Percentiles rank a stretch among this genome's conserved stretches.
These are phyloP conservation scores for Halocaridina rubra DNA, from an alignment of 2,888 invertebrate genomes.

Conservation along the genomic window DNA sequence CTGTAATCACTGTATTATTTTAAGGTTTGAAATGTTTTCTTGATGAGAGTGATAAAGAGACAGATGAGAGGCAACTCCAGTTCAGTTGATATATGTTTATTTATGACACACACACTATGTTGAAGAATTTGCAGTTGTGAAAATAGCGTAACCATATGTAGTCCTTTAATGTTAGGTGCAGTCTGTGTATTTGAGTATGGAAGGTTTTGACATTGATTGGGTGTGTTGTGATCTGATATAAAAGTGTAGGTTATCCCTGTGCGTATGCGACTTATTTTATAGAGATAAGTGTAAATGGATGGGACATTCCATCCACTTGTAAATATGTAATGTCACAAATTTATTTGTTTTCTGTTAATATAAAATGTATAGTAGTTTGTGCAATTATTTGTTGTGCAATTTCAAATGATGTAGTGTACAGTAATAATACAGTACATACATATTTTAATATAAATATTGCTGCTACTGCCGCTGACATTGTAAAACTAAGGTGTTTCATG, in stretches of 20 bases:
- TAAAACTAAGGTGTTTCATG: not conserved
- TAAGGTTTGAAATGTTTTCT: too few species aligned
- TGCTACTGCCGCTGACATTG: not conserved
- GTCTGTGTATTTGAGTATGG: too few species aligned
- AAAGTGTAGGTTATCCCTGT: not conserved
- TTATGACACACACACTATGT: too few species aligned
- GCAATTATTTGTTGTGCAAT: constrained; percentile 40
- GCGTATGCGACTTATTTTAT: not conserved
- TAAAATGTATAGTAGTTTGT: constrained; percentile 36
- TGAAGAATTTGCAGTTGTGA: too few species aligned
- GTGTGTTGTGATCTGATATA: not conserved
- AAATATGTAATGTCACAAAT: constrained; percentile 41
- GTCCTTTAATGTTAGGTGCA: too few species aligned
- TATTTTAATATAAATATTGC: constrained; percentile 27
- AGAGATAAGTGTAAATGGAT: not conserved
- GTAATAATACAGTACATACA: constrained; percentile 36
- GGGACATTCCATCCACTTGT: constrained; percentile 10
- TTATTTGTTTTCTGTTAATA: constrained; percentile 34
- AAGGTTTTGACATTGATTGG: too few species aligned
- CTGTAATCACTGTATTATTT: too few species aligned
- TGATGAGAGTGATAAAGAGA: too few species aligned
- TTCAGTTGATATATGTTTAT: too few species aligned
- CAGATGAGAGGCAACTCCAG: too few species aligned
- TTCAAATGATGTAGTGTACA: constrained; percentile 34
- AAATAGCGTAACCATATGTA: too few species aligned